These are phyloP conservation scores for Girardia tigrina DNA, from an alignment of 2,888 invertebrate genomes.

Conservation along the genomic window DNA sequence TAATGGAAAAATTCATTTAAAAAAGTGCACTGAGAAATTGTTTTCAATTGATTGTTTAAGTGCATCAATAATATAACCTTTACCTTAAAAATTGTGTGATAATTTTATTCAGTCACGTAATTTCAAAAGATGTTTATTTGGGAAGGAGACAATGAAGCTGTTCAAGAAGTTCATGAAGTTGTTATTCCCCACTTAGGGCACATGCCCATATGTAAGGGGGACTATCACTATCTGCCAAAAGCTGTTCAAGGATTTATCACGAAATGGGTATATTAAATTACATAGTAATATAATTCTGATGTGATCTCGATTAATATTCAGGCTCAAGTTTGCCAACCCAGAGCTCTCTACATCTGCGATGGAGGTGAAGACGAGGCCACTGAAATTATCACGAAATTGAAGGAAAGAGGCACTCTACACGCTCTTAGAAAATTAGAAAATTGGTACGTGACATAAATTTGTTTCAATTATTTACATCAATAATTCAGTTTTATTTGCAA, in stretches of 20 bases:
- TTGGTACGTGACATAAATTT: constrained; percentile 57
- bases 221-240: constrained; percentile 48
- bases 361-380: constrained; percentile 71
- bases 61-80: background rate
- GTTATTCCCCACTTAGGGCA: constrained; percentile 49
- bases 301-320: constrained; percentile 48
- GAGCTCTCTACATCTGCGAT: constrained; percentile 77
- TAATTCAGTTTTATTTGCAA: constrained; percentile 70
- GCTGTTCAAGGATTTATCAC: constrained; percentile 44
- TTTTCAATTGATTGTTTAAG: too few relatives aligned
- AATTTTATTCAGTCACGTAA: background rate
- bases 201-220: constrained; percentile 51
- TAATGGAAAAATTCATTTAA: too few relatives aligned
- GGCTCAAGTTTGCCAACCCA: constrained; percentile 69
- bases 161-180: constrained; percentile 49
- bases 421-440: constrained; percentile 75
- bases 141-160: background rate
- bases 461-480: constrained; percentile 20
- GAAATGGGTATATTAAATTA: constrained; percentile 26
- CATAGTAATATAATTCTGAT: background rate
- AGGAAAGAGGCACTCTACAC: constrained; percentile 63
- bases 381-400: constrained; percentile 62
- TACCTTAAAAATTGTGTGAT: background rate
- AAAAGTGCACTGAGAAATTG: too few relatives aligned
- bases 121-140: background rate